Base-by-base conservation (phyloP, 2,797 vertebrate species). In the Prunella strophiata region DNA sequence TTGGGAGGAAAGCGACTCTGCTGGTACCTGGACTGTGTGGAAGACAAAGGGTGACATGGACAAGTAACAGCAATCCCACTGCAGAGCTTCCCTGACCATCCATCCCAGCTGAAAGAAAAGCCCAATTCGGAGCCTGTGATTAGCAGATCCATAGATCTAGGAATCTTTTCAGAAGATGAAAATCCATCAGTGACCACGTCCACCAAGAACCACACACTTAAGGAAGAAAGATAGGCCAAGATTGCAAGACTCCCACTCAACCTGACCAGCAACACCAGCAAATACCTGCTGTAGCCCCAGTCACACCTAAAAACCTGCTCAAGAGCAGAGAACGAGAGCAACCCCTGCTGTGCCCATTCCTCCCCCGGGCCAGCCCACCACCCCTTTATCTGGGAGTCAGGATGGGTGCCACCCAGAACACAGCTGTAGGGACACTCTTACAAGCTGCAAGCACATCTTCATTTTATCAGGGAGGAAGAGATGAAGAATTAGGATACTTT, bases 361-460 rank as follows among this genome's bases (percentile, higher is more conserved):
- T 25, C 42, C 16, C 11, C 6, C 0, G 0, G 16, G 38, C 48
- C 58, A 48, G 76, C 70, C 76, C 86, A 63, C 18, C 3, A 1
- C 9, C 7, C 27, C 20, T 68, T 29, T 6, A 3, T 3, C 2
- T 5, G 38, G 11, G 5, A 32, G 30, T 26, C 22, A n/a, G 67
- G 48, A 26, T 8, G 5, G 3, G 4, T 2, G 36, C n/a, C 40
- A n/a, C 47, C 25, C 54, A 55, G 43, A 68, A 20, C 42, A 29
- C 48, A 62, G 59, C 55, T 9, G 16, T 1, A 9, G 29, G 10
- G 14, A 0, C 5, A 21, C 14, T 6, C 1, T 5, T 2, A 11
- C 36, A n/a, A 40, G 18, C 47, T 7, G 26, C 57, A 75, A 63
- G 21, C 32, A 38, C 17, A 11, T 4, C 17, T 11, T 32, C 18